Conservation (phyloP, 2,797 vertebrate genomes). For the Premnoplex brunnescens region DNA sequence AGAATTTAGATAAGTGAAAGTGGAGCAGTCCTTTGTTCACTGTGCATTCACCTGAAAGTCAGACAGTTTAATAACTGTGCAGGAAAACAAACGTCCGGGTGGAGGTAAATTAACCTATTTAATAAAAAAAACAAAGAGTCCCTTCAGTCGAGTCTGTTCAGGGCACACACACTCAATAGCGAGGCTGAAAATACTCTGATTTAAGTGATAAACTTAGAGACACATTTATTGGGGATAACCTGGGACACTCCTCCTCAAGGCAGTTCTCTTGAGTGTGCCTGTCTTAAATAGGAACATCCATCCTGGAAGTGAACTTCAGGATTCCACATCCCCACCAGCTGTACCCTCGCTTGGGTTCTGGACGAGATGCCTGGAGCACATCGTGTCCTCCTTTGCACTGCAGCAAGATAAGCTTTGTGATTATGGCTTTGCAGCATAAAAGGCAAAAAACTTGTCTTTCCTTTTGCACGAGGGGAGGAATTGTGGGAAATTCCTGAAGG, state of each 20-base stretch:
- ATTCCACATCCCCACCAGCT: fast-evolving
- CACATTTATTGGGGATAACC: not conserved
- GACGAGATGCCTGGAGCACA: not conserved
- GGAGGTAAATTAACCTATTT: constrained; percentile 1
- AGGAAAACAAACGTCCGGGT: not conserved
- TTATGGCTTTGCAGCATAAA: not conserved
- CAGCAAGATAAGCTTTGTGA: not conserved
- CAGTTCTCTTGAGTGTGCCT: not conserved
- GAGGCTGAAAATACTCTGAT: not conserved
- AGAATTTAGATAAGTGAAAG: constrained; percentile 18
- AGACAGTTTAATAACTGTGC: not conserved
- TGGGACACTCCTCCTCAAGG: not conserved
- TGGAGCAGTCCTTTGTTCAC: not conserved
- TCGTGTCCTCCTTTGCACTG: not conserved
- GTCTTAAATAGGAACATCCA: not conserved
- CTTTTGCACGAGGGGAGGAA: not conserved
- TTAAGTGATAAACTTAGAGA: not conserved
- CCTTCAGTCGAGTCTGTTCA: not conserved
- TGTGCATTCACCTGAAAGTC: not conserved
- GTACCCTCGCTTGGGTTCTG: not conserved
- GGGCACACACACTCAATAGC: fast-evolving
- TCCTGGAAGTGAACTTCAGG: not conserved
- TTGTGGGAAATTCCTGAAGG: not conserved
- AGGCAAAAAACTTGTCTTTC: not conserved
- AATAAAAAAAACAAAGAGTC: not conserved